Conservation (phyloP, 2,113 vertebrate species). For the Pipra filicauda region DNA sequence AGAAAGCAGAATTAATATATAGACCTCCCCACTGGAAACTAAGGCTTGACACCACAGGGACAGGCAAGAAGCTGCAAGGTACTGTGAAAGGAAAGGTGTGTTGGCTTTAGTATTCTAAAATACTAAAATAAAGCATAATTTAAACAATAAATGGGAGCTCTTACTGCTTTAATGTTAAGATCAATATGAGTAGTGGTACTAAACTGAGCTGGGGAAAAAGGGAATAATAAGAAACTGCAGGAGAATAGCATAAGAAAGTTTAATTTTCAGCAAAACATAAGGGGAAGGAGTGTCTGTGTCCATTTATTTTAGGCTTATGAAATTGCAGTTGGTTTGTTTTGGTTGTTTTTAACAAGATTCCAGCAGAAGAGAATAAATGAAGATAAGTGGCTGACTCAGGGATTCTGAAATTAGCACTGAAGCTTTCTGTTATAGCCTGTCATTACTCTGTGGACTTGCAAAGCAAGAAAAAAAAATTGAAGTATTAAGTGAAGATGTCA, state of each 20-base stretch:
- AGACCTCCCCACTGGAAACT: not conserved
- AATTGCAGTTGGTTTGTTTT: not conserved
- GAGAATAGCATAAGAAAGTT: not conserved
- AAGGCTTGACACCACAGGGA: not conserved
- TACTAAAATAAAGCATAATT: not conserved
- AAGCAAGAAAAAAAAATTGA: constrained; percentile 7
- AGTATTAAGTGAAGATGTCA: constrained; percentile 28
- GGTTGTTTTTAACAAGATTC: not conserved
- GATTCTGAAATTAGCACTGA: constrained; percentile 23
- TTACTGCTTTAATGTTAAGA: not conserved
- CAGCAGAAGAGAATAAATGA: constrained; percentile 33
- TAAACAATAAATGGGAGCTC: not conserved
- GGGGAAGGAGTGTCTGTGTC: not conserved
- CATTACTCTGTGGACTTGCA: constrained; percentile 15
- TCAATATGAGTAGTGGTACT: not conserved
- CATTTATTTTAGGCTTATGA: constrained; percentile 24
- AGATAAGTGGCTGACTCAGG: constrained; percentile 54
- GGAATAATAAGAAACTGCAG: not conserved
- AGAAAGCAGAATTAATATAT: not conserved
- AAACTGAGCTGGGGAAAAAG: not conserved
- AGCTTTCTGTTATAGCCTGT: not conserved
- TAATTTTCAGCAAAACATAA: constrained; percentile 12
- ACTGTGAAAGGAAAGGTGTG: not conserved
- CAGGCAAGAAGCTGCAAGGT: not conserved
- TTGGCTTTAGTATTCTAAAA: not conserved